These are phyloP conservation scores for Neosilurus mollespiculum DNA, from an alignment of 2,797 vertebrate genomes.

Conservation along the genomic window DNA sequence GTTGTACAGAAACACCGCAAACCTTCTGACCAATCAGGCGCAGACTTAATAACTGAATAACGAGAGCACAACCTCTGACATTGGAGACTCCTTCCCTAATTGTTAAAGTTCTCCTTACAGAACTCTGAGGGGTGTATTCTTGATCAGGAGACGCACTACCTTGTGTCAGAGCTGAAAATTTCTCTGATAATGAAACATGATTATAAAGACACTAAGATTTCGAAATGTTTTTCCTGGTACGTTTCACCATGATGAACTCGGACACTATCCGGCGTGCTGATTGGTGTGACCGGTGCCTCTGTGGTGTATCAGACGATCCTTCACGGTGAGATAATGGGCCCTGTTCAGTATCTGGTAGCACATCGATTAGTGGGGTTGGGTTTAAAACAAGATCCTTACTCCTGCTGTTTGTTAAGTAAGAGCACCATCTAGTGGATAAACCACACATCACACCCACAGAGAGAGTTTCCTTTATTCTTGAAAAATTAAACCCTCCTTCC, in stretches of 20 bases:
- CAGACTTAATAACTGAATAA: background rate
- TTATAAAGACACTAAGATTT: background rate
- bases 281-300: background rate
- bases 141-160: too few species aligned
- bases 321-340: background rate
- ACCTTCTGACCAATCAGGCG: background rate
- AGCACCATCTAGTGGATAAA: conserved; percentile 42
- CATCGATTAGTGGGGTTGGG: background rate
- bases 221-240: background rate
- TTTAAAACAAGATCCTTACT: background rate
- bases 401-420: background rate
- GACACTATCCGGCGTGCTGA: background rate
- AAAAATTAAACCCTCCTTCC: background rate
- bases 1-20: background rate
- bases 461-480: background rate
- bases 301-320: background rate
- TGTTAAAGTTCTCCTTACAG: too few species aligned
- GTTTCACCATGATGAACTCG: background rate
- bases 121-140: too few species aligned
- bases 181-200: background rate
- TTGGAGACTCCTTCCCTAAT: too few species aligned
- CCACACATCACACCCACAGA: background rate
- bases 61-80: too few species aligned
- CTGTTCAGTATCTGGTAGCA: background rate
- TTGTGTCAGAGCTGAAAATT: too few species aligned